phyloP scores from a whole-genome alignment of 2,797 vertebrate species.

The Lagothrix lagotricha region DNA sequence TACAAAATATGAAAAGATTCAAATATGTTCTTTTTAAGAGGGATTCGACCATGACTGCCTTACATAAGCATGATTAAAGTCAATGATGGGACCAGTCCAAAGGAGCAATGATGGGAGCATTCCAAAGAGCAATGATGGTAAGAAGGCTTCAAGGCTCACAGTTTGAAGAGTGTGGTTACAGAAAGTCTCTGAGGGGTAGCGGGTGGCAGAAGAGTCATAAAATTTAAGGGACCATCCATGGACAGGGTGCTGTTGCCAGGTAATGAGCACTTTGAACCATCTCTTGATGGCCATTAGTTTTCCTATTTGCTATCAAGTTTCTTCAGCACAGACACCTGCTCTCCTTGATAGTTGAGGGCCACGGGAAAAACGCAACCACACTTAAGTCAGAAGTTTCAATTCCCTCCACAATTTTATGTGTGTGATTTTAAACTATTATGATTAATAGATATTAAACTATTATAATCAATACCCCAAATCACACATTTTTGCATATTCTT shows the following conservation, averaged over 20 bases:
- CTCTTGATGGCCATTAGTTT: slow-evolving; percentile 90
- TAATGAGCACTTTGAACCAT: slow-evolving; percentile 89
- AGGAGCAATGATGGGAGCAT: neutral
- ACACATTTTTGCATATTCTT: neutral
- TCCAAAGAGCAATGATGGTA: neutral
- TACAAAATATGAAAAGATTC: neutral
- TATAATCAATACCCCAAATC: neutral
- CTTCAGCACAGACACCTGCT: slow-evolving; percentile 91
- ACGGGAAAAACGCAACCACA: slow-evolving; percentile 88
- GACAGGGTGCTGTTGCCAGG: slow-evolving; percentile 88
- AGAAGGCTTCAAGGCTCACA: neutral
- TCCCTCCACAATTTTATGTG: neutral
- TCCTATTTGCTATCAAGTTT: slow-evolving; percentile 79
- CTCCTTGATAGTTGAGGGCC: slow-evolving; percentile 86
- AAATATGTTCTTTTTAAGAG: neutral
- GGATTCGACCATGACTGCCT: neutral
- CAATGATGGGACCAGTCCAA: neutral
- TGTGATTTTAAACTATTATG: neutral
- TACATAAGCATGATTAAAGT: neutral
- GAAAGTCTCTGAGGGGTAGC: neutral
- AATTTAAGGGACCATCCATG: slow-evolving; percentile 75
- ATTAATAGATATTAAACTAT: neutral
- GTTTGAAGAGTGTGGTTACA: neutral
- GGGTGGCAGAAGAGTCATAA: neutral
- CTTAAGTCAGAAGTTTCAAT: neutral